These are phyloP conservation scores for Scaptomyza flava DNA, from an alignment of 2,888 invertebrate genomes.

Conservation along the genomic window DNA sequence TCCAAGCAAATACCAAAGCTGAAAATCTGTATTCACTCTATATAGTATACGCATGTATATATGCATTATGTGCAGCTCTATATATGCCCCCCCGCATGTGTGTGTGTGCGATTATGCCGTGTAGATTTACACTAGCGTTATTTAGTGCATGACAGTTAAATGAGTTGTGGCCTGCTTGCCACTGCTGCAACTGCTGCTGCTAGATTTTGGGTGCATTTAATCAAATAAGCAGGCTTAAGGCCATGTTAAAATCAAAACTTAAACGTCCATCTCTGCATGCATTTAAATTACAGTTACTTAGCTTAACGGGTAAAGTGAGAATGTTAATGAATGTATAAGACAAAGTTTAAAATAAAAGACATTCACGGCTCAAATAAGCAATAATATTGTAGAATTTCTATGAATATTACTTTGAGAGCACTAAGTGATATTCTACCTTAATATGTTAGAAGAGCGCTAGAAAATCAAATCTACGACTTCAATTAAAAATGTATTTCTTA, in stretches of 20 bases:
- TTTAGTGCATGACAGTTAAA: constrained; percentile 80
- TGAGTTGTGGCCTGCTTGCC: constrained; percentile 71
- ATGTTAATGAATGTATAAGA: too few species aligned
- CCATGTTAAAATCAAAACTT: constrained; percentile 34
- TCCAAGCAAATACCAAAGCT: constrained; percentile 36
- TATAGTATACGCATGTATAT: constrained; percentile 2
- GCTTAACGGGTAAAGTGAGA: constrained; percentile 10
- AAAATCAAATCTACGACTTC: too few species aligned
- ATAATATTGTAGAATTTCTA: background rate
- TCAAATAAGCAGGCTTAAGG: constrained; percentile 54
- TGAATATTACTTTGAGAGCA: background rate
- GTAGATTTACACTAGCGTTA: constrained; percentile 71
- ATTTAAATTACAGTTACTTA: constrained; percentile 32
- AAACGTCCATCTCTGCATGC: constrained; percentile 22
- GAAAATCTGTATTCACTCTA: constrained; percentile 6
- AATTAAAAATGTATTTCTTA: too few species aligned
- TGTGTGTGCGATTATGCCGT: constrained; percentile 34
- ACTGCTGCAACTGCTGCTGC: background rate
- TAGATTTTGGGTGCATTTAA: constrained; percentile 60
- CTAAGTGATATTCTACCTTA: too few species aligned
- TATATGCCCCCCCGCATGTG: constrained; percentile 14
- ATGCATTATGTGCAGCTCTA: constrained; percentile 54
- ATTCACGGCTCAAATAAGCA: background rate
- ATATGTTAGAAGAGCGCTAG: too few species aligned
- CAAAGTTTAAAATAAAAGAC: too few species aligned